Evolutionary conservation across 2,888 invertebrate genomes (phyloP), one percentile per base, ranked within the genome.

Genomic region (Himalopsyche japonica): DNA sequence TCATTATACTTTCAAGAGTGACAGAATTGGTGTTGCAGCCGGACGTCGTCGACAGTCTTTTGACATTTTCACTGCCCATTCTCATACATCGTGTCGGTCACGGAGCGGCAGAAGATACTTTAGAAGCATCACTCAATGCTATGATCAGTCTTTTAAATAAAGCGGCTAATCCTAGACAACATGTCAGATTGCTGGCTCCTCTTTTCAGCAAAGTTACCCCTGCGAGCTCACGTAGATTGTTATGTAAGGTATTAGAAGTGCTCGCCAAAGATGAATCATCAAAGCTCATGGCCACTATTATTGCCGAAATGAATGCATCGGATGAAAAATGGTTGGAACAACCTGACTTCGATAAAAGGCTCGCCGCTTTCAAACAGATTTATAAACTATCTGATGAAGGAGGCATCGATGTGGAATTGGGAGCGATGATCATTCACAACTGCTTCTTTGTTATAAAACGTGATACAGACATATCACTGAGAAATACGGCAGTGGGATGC

Each of bases 291-390:
- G 92, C 93, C 82, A 92, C 93, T 0, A 88, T 96, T 18, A 90
- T 96, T 3, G 89, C 89, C 6, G 94, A 96, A 89, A 93, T 98
- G 88, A 99, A 99, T 90, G 95, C 98, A 0, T 98, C 95, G 93
- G 96, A 98, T 90, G 93, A 93, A 76, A 94, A 95, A 87, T 96
- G 96, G 95, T 93, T 98, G n/a, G 98, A 98, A 88, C 98, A 99
- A 89, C 98, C 98, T 0, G 98, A 99, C 91, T 98, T 96, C 88
- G 95, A 96, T 86, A 93, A 93, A 88, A 93, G 99, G 88, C 92
- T 98, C 30, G 94, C 95, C 82, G 96, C 96, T 0, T 97, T 97
- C 88, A 94, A 94, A 88, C 91, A 92, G 88, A 94, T 98, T 64
- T 94, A 94, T 85, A 89, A 91, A 76, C 89, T 94, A 82, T 90